Evolutionary conservation across 2,888 invertebrate genomes (phyloP).

Genomic region (Girardia tigrina): DNA sequence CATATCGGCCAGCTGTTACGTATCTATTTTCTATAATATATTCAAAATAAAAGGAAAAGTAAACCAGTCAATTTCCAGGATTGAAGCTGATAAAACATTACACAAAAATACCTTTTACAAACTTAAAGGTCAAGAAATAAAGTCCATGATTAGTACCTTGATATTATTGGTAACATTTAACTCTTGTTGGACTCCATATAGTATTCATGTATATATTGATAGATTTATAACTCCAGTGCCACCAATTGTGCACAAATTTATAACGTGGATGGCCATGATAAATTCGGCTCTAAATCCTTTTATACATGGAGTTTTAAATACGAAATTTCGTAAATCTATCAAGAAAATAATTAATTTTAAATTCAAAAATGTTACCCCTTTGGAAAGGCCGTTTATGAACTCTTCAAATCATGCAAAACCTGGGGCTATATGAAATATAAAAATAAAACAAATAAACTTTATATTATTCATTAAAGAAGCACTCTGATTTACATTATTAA

Average conservation of each 20-base stretch:
- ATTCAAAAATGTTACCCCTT: too few relatives aligned
- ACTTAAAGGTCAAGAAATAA: background rate
- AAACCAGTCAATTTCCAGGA: background rate
- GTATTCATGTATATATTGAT: constrained; percentile 33
- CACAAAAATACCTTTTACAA: background rate
- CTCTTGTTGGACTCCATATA: constrained; percentile 29
- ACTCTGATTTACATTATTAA: too few relatives aligned
- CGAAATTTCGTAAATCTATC: background rate
- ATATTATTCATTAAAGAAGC: too few relatives aligned
- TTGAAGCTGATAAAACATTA: background rate
- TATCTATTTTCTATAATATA: constrained; percentile 30
- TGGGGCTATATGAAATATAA: too few relatives aligned
- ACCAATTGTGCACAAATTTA: constrained; percentile 17
- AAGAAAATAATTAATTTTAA: too few relatives aligned
- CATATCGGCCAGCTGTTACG: constrained; percentile 16
- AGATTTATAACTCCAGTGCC: background rate
- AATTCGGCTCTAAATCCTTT: constrained; percentile 29
- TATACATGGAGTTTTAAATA: constrained; percentile 28
- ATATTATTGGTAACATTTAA: constrained; percentile 25
- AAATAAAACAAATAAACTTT: too few relatives aligned
- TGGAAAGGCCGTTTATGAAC: too few relatives aligned
- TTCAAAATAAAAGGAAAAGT: background rate
- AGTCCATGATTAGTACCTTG: background rate
- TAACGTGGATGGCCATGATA: constrained; percentile 27
- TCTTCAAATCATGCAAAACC: too few relatives aligned